Conservation (phyloP, 1,140 invertebrate genomes). For the Lerema accius region DNA sequence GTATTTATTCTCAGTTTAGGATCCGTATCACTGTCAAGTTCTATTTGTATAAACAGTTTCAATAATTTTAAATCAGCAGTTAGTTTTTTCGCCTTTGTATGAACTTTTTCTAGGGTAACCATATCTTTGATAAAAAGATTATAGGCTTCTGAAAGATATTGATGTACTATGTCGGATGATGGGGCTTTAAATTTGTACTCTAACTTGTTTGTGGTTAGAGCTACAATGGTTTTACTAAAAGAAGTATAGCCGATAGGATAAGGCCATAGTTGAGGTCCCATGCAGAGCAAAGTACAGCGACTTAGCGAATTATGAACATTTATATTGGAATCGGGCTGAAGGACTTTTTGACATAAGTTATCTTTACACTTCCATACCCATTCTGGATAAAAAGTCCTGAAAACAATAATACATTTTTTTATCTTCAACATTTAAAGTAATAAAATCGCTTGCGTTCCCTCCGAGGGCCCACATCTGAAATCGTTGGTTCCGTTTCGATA, state of each 20-base stretch:
- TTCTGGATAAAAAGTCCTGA: slow-evolving; percentile 38
- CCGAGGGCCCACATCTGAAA: too few species aligned
- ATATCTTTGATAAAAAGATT: slow-evolving; percentile 59
- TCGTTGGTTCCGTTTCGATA: too few species aligned
- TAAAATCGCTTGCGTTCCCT: too few species aligned
- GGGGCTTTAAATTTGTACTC: slow-evolving; percentile 73
- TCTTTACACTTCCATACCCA: slow-evolving; percentile 53
- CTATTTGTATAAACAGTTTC: slow-evolving; percentile 76
- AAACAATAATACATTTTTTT: not conserved
- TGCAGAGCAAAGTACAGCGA: slow-evolving; percentile 80
- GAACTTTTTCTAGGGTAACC: slow-evolving; percentile 47
- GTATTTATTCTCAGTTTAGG: slow-evolving; percentile 85
- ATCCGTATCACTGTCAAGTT: slow-evolving; percentile 74
- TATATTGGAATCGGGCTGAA: slow-evolving; percentile 26
- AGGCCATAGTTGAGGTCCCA: slow-evolving; percentile 82
- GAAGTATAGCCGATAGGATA: slow-evolving; percentile 80
- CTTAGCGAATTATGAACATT: slow-evolving; percentile 47
- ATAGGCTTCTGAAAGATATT: slow-evolving; percentile 61
- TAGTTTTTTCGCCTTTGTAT: slow-evolving; percentile 34
- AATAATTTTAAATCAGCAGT: slow-evolving; percentile 42
- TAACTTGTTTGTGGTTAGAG: slow-evolving; percentile 65
- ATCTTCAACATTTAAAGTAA: not conserved
- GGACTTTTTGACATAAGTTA: slow-evolving; percentile 52
- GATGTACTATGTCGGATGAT: slow-evolving; percentile 59
- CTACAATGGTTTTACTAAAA: slow-evolving; percentile 65